phyloP scores from a whole-genome alignment of 2,113 vertebrate genomes.

The Lycocorax pyrrhopterus region DNA sequence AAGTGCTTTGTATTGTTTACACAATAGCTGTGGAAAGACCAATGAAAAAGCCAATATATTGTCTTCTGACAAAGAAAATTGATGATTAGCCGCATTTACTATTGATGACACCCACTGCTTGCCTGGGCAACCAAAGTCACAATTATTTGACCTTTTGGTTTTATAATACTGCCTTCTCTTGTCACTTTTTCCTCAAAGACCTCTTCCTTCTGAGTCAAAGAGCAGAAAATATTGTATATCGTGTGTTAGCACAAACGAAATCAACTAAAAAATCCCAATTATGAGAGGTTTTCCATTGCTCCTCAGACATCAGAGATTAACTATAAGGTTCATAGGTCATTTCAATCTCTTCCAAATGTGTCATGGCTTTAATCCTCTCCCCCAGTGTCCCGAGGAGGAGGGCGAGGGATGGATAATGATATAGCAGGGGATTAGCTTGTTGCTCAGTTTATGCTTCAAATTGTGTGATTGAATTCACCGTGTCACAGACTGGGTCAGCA shows the following conservation, averaged over 20 bases:
- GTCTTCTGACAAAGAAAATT: neutral
- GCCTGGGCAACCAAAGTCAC: neutral
- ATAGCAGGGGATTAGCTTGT: neutral
- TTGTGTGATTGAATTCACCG: neutral
- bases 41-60: neutral
- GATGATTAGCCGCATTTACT: neutral
- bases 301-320: neutral
- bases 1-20: neutral
- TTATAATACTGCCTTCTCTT: neutral
- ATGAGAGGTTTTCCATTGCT: neutral
- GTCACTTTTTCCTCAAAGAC: neutral
- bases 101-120: neutral
- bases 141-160: neutral
- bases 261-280: neutral
- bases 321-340: neutral
- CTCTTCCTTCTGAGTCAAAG: neutral
- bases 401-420: neutral
- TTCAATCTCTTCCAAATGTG: neutral
- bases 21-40: neutral
- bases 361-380: conserved; percentile 3
- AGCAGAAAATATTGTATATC: neutral
- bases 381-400: neutral
- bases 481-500: neutral
- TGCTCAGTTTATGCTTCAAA: neutral
- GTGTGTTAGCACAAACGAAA: neutral